Evolutionary conservation across 1,140 invertebrate species (phyloP).

Genomic region (Ditylenchus dipsaci): DNA sequence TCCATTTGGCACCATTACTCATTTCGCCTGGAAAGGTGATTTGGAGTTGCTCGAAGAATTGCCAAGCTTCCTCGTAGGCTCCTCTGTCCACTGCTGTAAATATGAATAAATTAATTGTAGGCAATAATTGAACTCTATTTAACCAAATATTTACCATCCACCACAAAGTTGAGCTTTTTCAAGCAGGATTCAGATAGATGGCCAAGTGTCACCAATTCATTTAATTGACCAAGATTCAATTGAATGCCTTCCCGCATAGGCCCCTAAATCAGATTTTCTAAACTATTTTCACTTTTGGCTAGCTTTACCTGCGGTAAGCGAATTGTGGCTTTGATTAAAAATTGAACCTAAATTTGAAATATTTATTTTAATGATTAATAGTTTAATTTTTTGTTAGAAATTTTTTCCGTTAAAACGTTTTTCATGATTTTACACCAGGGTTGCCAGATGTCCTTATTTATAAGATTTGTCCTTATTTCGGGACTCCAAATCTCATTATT

Average conservation of each 20-base stretch:
- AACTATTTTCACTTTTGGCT: not conserved
- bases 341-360: constrained; percentile 10
- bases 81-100: constrained; percentile 44
- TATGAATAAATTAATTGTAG: not conserved
- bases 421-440: too few species aligned
- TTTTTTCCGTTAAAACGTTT: too few species aligned
- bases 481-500: too few species aligned
- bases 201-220: constrained; percentile 25
- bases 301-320: constrained; percentile 26
- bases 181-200: constrained; percentile 43
- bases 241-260: constrained; percentile 46
- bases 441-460: too few species aligned
- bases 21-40: constrained; percentile 28
- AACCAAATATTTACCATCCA: constrained; percentile 35
- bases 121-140: not conserved
- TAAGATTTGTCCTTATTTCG: too few species aligned
- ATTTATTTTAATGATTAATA: too few species aligned
- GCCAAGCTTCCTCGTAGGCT: constrained; percentile 41
- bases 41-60: constrained; percentile 44
- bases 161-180: constrained; percentile 48
- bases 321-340: constrained; percentile 45
- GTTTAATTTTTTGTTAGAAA: too few species aligned
- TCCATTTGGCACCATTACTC: constrained; percentile 25
- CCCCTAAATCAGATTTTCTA: constrained; percentile 25
- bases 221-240: constrained; percentile 36